Evolutionary conservation across 2,797 vertebrate genomes (phyloP).

Genomic region (Stomatorhinus walkeri): DNA sequence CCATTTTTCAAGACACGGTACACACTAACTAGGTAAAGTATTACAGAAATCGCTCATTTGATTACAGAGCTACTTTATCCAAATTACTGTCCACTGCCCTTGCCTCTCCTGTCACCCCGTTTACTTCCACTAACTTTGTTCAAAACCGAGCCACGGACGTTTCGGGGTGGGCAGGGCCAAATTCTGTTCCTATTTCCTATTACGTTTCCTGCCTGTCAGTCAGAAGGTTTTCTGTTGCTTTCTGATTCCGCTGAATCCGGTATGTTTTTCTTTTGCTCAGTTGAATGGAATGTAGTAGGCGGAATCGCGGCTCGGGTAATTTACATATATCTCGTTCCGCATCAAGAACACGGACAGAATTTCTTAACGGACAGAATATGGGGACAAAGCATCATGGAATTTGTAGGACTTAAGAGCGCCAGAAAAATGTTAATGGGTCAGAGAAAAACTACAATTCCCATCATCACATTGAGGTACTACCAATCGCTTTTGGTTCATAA

Average conservation of each 20-base stretch:
- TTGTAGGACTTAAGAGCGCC: slow-evolving; percentile 33
- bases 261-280: not conserved
- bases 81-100: not conserved
- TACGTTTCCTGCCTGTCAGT: slow-evolving; percentile 13
- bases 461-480: not conserved
- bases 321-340: not conserved
- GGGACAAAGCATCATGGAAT: slow-evolving; percentile 32
- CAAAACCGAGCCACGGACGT: slow-evolving; percentile 5
- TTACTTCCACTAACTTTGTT: slow-evolving; percentile 24
- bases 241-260: not conserved
- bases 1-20: slow-evolving; percentile 45
- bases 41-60: slow-evolving; percentile 8
- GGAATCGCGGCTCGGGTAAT: not conserved
- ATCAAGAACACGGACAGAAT: slow-evolving; percentile 21
- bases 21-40: not conserved
- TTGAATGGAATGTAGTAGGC: not conserved
- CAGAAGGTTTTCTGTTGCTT: not conserved
- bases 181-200: not conserved
- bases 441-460: slow-evolving; percentile 40
- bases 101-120: slow-evolving; percentile 13
- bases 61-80: not conserved
- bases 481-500: not conserved
- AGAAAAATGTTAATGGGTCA: not conserved
- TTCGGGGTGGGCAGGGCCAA: slow-evolving; percentile 13
- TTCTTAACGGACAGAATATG: slow-evolving; percentile 10